These are phyloP conservation scores for Bovichtus variegatus DNA, from an alignment of 2,797 vertebrate species.

Conservation along the genomic window DNA sequence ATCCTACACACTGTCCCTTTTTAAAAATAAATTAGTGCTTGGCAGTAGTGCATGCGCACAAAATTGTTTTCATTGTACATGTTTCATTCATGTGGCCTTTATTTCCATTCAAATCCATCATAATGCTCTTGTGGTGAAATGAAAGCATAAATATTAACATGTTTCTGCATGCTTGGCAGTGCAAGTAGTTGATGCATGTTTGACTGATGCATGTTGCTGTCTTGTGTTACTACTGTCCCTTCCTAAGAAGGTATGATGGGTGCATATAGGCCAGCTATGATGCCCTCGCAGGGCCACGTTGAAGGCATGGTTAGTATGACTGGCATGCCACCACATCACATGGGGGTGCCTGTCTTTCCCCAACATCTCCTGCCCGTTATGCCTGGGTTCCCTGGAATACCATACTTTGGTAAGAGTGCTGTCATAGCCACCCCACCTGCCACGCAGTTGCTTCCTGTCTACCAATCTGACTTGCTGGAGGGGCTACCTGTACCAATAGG, in stretches of 20 bases:
- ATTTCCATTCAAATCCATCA: constrained; percentile 39
- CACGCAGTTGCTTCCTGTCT: constrained; percentile 89
- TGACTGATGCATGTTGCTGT: constrained; percentile 95
- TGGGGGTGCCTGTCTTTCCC: constrained; percentile 90
- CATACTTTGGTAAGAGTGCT: constrained; percentile 93
- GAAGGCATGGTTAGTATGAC: constrained; percentile 96
- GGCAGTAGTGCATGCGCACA: constrained; percentile 41
- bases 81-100: constrained; percentile 37
- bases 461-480: constrained; percentile 86
- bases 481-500: constrained; percentile 86
- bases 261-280: constrained; percentile 92
- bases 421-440: constrained; percentile 70
- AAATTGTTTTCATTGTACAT: constrained; percentile 15
- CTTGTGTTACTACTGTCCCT: constrained; percentile 84
- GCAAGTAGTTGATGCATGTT: constrained; percentile 89
- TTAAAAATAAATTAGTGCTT: constrained; percentile 20
- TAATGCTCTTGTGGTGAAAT: constrained; percentile 5
- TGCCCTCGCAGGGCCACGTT: constrained; percentile 90
- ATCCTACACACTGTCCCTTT: no score
- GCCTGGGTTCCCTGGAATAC: constrained; percentile 91
- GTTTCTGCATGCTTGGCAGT: constrained; percentile 57
- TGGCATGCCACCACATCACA: constrained; percentile 94
- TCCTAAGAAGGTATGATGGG: constrained; percentile 91
- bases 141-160: constrained; percentile 25
- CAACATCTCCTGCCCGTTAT: constrained; percentile 91